These are phyloP conservation scores for Epinephelus fuscoguttatus DNA, from an alignment of 2,113 vertebrate genomes.

Conservation along the genomic window DNA sequence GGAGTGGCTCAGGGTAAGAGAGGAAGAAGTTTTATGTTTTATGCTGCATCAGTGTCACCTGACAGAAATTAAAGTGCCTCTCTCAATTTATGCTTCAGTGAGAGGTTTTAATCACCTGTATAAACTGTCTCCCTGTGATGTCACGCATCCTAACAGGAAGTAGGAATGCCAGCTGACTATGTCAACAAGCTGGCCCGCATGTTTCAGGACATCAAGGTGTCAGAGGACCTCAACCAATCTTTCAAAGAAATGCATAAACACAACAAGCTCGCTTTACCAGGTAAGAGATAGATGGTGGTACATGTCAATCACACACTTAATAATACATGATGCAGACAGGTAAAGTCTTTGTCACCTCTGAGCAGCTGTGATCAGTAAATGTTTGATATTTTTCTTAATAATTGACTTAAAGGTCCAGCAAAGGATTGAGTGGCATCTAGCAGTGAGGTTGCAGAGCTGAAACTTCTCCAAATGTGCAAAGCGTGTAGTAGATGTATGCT, in stretches of 20 bases:
- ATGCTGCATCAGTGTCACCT: neutral
- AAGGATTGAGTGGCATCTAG: too few relatives aligned
- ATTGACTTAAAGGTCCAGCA: neutral
- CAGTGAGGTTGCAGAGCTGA: too few relatives aligned
- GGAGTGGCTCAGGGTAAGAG: conserved; percentile 95
- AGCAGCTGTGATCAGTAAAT: neutral
- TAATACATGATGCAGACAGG: neutral
- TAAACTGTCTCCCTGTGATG: neutral
- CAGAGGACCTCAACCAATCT: conserved; percentile 98
- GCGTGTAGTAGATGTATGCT: too few relatives aligned
- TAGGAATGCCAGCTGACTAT: conserved; percentile 99
- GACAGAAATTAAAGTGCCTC: too few relatives aligned
- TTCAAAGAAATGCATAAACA: conserved; percentile 99
- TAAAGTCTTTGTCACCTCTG: neutral
- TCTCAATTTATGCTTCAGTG: too few relatives aligned
- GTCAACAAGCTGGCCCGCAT: conserved; percentile 99
- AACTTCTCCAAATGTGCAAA: too few relatives aligned
- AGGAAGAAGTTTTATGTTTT: neutral
- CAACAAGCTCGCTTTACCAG: conserved; percentile 97
- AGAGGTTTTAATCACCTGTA: neutral
- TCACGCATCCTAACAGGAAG: conserved; percentile 87
- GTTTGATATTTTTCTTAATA: neutral
- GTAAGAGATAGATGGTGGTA: conserved; percentile 74
- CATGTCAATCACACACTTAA: neutral
- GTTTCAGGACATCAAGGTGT: conserved; percentile 99